Evolutionary conservation across 2,113 vertebrate genomes (phyloP).

Genomic region (Felis chaus): DNA sequence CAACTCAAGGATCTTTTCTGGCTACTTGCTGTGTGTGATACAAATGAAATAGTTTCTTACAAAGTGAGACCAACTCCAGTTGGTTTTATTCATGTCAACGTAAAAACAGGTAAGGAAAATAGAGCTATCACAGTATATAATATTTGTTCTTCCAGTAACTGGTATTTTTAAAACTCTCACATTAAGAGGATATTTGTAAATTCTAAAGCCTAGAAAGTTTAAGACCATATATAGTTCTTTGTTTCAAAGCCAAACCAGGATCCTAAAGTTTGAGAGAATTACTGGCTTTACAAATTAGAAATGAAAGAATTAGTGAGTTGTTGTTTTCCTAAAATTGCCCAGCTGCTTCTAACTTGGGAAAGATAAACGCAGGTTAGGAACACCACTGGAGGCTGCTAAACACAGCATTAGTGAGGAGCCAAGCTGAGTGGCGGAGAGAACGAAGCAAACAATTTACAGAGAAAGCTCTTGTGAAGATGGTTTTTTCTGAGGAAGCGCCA

Average conservation of each 20-base stretch:
- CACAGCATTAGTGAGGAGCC: constrained; percentile 46
- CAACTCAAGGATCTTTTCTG: background rate
- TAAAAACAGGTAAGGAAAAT: constrained; percentile 2
- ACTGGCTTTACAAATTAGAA: constrained; percentile 61
- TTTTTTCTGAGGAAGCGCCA: constrained; percentile 15
- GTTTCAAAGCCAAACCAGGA: constrained; percentile 32
- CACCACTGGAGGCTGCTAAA: constrained; percentile 36
- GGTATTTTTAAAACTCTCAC: background rate
- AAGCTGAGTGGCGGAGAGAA: constrained; percentile 36
- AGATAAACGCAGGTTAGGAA: constrained; percentile 71
- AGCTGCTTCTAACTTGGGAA: constrained; percentile 72
- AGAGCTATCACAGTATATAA: background rate
- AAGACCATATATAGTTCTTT: background rate
- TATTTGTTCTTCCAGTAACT: constrained; percentile 14
- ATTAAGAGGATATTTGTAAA: constrained; percentile 48
- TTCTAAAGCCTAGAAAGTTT: constrained; percentile 31
- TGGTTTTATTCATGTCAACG: background rate
- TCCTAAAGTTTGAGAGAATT: constrained; percentile 62
- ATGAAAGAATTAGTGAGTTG: constrained; percentile 51
- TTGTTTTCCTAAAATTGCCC: constrained; percentile 57
- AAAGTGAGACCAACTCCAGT: background rate
- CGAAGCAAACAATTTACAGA: constrained; percentile 23
- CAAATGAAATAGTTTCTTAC: constrained; percentile 51
- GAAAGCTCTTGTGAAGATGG: background rate
- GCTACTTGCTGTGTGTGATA: background rate